Conservation (phyloP, 2,113 vertebrate species). For the Narcine bancroftii region DNA sequence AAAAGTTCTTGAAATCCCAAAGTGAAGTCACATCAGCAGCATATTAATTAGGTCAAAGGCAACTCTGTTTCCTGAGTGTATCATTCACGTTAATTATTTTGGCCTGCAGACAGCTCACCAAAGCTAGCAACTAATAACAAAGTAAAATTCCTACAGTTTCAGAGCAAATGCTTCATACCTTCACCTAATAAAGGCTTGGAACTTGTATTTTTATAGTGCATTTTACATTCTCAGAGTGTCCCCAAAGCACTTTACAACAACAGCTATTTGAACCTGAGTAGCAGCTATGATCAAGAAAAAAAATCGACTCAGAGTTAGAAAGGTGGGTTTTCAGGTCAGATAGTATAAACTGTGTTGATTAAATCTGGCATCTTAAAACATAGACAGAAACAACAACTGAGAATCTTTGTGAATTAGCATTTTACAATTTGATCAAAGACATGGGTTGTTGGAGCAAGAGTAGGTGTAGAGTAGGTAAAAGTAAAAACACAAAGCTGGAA, state of each 20-base stretch:
- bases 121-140: background rate
- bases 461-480: too few relatives aligned
- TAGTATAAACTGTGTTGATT: too few relatives aligned
- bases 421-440: too few relatives aligned
- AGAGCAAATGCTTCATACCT: background rate
- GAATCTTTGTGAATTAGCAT: too few relatives aligned
- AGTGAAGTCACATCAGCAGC: background rate
- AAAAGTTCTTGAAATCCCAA: constrained; percentile 9
- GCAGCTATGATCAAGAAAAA: background rate
- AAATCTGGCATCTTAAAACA: too few relatives aligned
- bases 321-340: too few relatives aligned
- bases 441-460: too few relatives aligned
- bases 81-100: background rate
- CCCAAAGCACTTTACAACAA: background rate
- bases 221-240: background rate
- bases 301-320: background rate
- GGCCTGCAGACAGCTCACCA: background rate
- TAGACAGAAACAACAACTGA: too few relatives aligned
- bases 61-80: constrained; percentile 14
- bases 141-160: background rate
- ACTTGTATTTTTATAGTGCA: background rate
- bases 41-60: background rate
- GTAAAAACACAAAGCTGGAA: too few relatives aligned
- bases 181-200: background rate
- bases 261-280: background rate